These are phyloP conservation scores for Heliothis subflexa DNA, from an alignment of 1,140 invertebrate genomes.

Conservation along the genomic window DNA sequence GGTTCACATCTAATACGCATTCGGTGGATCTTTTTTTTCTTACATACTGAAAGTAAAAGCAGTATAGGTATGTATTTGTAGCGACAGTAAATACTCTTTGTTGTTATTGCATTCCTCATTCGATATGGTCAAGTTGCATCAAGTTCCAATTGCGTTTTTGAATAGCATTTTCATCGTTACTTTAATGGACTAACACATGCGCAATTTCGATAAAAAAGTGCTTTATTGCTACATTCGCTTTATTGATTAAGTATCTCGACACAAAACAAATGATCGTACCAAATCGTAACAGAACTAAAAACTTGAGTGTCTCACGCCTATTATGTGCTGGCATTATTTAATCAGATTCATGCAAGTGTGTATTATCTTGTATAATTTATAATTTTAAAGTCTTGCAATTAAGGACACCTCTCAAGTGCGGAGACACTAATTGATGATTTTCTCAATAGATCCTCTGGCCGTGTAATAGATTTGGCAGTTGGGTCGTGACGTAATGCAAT, in stretches of 20 bases:
- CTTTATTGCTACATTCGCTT: neutral
- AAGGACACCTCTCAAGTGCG: neutral
- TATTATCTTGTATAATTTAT: slow-evolving; percentile 18
- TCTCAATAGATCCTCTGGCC: slow-evolving; percentile 16
- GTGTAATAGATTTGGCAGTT: slow-evolving; percentile 14
- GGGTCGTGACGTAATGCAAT: slow-evolving; percentile 46
- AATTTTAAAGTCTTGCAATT: slow-evolving; percentile 7
- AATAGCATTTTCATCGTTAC: neutral
- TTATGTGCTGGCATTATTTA: slow-evolving; percentile 3
- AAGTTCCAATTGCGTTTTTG: slow-evolving; percentile 6
- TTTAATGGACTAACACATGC: neutral
- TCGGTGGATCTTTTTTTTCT: neutral
- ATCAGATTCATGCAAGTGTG: slow-evolving; percentile 17
- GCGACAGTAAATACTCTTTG: neutral
- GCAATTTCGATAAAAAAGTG: neutral
- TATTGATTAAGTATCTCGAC: slow-evolving; percentile 9
- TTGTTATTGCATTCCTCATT: slow-evolving; percentile 15
- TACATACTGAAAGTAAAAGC: slow-evolving; percentile 15
- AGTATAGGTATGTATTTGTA: neutral
- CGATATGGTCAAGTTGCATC: neutral
- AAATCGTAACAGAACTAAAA: slow-evolving; percentile 10
- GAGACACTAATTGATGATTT: slow-evolving; percentile 30
- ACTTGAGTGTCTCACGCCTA: slow-evolving; percentile 21
- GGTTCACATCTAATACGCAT: neutral
- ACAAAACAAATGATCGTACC: slow-evolving; percentile 16